Percentiles rank a stretch among this genome's conserved stretches.
Conservation (phyloP, 2,888 invertebrate genomes). For the Agriotes lineatus region DNA sequence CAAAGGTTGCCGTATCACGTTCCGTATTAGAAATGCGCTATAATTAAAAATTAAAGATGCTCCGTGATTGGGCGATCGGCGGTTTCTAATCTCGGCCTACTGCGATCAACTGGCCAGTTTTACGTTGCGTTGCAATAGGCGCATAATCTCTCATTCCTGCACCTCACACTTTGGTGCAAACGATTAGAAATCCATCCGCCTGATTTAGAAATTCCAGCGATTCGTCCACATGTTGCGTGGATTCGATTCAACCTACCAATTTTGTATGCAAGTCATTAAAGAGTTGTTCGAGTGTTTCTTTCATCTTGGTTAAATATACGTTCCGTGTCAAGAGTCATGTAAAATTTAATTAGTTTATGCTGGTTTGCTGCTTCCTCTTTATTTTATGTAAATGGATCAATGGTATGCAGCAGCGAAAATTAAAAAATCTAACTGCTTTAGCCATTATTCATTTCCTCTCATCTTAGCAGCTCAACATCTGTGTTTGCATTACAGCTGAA, state of each 20-base stretch:
- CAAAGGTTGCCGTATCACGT: constrained; percentile 46
- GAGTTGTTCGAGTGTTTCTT: constrained; percentile 9
- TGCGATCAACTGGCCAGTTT: constrained; percentile 19
- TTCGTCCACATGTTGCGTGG: background rate
- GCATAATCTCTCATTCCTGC: background rate
- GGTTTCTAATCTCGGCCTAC: constrained; percentile 23
- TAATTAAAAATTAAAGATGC: constrained; percentile 41
- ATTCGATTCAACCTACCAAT: constrained; percentile 5
- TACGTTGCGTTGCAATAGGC: background rate
- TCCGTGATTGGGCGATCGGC: constrained; percentile 31
- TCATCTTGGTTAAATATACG: constrained; percentile 2
- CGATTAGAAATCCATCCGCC: constrained; percentile 2
- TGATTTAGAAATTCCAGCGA: background rate
- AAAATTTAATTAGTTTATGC: constrained; percentile 6
- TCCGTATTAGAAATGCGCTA: constrained; percentile 41
- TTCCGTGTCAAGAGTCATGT: background rate
- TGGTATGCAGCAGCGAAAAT: too few species aligned
- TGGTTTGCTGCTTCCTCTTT: background rate
- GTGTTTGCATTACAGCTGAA: too few species aligned
- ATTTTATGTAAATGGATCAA: too few species aligned
- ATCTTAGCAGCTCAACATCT: too few species aligned
- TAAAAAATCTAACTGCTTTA: too few species aligned
- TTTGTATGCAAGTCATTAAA: constrained; percentile 9
- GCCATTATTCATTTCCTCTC: too few species aligned
- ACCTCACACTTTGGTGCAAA: background rate